phyloP scores from a whole-genome alignment of 1,140 invertebrate species.

The Nephotettix cincticeps region DNA sequence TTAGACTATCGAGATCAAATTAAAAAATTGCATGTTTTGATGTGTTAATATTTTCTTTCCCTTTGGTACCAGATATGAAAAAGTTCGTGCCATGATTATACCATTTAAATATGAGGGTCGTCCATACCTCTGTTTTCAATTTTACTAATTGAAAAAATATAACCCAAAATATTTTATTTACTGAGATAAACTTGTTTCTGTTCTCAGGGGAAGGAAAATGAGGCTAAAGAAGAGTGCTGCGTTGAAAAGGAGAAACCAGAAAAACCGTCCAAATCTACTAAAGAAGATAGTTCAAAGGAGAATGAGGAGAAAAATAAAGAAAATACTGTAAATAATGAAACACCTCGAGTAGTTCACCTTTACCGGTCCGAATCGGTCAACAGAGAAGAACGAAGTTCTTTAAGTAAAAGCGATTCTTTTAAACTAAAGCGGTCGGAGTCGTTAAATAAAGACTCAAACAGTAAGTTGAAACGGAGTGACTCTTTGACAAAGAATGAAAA shows the following conservation, averaged over 20 bases:
- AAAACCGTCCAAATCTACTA: constrained; percentile 31
- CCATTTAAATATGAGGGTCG: too few species aligned
- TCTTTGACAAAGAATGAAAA: constrained; percentile 78
- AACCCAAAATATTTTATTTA: too few species aligned
- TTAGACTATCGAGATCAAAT: too few species aligned
- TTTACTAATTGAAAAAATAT: too few species aligned
- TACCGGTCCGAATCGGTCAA: constrained; percentile 62
- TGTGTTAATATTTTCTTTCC: too few species aligned
- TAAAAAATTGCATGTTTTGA: too few species aligned
- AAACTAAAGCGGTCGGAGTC: constrained; percentile 47
- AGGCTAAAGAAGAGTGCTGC: constrained; percentile 46
- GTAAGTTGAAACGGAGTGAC: constrained; percentile 60
- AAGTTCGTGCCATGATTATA: too few species aligned
- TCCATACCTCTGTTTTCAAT: too few species aligned
- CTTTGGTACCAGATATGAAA: too few species aligned
- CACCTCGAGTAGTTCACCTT: constrained; percentile 41
- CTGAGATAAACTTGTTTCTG: too few species aligned
- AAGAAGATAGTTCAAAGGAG: neutral
- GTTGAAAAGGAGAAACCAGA: constrained; percentile 39
- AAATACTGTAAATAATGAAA: neutral
- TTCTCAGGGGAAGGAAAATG: constrained; percentile 34
- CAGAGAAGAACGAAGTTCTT: constrained; percentile 47
- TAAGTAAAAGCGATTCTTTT: constrained; percentile 10
- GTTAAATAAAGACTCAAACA: constrained; percentile 47
- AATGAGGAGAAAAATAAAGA: neutral